Base-by-base conservation (phyloP, 2,888 invertebrate genomes). In the Sycophila texana region DNA sequence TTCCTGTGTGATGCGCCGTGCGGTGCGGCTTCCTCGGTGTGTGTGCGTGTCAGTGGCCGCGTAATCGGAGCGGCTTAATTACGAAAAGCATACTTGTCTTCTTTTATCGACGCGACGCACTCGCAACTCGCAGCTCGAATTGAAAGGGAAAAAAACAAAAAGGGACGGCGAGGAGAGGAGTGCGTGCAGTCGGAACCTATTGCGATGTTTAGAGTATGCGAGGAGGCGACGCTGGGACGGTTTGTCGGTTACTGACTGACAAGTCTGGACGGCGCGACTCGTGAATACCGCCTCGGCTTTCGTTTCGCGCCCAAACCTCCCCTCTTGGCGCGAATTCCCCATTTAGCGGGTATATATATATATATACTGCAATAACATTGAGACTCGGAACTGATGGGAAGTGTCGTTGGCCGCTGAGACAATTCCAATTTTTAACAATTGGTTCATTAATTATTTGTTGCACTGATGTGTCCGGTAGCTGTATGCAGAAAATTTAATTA, bases 291-390 rank as follows among this genome's bases (percentile, higher is more conserved):
- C 39, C 39, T 14, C 12, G 30, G 4, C 26, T 58, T 39, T 39
- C 39, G 61, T 78, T 78, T 78, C 78, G 68, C 78, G 78, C 78
- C 74, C 20, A 78, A 78, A 74, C 63, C 47, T 65, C 74, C 74
- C 74, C 63, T 55, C 72, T 26, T 30, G 7, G 4, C 60, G 22
- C 26, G 39, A 39, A 14, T 3, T 5, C 58, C 20, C 22, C 60
- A 4, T 26, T 58, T 13, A 20, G 58, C 22, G 10, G 20, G 58
- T n/a, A 12, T 12, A 20, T 58, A 20, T 58, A 55, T 4, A 55
- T 16, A 18, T 12, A 12, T 57, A 57, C 18, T 13, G 20, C 10
- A 1, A 39, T 10, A 7, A 10, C 10, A 10, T 7, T 0, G 10
- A 39, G 39, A 39, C 39, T 39, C 1, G 26, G 26, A 26, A 3